These are phyloP conservation scores for Plotosus lineatus DNA, from an alignment of 2,113 vertebrate genomes.

Conservation along the genomic window DNA sequence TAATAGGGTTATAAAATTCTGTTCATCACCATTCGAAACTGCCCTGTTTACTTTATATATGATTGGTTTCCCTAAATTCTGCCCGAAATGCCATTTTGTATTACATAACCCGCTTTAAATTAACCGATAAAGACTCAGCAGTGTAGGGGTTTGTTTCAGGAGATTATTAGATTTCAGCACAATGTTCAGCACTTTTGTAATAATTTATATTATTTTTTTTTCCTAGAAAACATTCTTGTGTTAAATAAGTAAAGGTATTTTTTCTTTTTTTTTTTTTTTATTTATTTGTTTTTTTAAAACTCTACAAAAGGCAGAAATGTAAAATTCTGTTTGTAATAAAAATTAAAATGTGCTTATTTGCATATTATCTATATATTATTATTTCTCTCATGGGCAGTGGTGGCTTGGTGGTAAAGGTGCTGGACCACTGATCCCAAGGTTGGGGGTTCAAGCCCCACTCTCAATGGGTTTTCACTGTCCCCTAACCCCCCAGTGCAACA, in stretches of 20 bases:
- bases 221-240: neutral
- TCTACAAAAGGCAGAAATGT: neutral
- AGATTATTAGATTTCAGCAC: neutral
- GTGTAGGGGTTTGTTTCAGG: neutral
- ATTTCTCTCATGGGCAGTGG: too few relatives aligned
- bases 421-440: too few relatives aligned
- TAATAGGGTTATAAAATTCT: conserved; percentile 4
- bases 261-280: neutral
- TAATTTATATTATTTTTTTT: neutral
- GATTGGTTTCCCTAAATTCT: neutral
- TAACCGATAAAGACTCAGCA: neutral
- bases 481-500: too few relatives aligned
- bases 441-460: too few relatives aligned
- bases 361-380: too few relatives aligned
- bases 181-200: neutral
- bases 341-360: too few relatives aligned
- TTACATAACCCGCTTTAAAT: neutral
- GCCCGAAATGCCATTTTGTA: neutral
- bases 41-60: neutral
- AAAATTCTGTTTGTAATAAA: neutral
- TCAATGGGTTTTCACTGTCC: too few relatives aligned
- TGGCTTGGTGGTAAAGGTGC: too few relatives aligned
- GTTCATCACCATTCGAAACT: neutral
- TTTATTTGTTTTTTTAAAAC: neutral
- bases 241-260: neutral